Percentiles rank a stretch among this genome's conserved stretches.
These are phyloP conservation scores for Zootermopsis nevadensis DNA, from an alignment of 2,888 invertebrate species.

Conservation along the genomic window DNA sequence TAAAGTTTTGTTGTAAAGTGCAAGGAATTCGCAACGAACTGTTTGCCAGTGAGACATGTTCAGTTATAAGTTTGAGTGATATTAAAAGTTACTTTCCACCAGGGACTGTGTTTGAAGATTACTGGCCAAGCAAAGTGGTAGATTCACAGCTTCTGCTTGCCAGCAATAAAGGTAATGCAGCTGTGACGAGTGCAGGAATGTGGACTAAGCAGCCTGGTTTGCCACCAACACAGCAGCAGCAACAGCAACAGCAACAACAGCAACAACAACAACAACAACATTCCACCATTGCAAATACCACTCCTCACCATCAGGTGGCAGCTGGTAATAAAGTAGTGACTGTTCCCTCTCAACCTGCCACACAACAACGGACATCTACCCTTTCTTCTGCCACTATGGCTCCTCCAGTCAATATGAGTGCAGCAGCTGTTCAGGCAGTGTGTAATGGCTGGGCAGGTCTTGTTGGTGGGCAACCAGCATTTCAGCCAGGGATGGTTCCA, in stretches of 20 bases:
- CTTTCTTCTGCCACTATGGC: conserved; percentile 23
- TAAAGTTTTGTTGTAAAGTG: conserved; percentile 95
- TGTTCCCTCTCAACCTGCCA: conserved; percentile 68
- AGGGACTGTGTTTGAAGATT: conserved; percentile 90
- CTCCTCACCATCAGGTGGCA: conserved; percentile 61
- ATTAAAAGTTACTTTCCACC: conserved; percentile 92
- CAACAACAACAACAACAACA: conserved; percentile 36
- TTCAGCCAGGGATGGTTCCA: conserved; percentile 59
- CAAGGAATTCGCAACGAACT: conserved; percentile 92
- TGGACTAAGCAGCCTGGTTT: conserved; percentile 55
- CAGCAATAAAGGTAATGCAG: conserved; percentile 56
- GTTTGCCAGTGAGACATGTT: conserved; percentile 90
- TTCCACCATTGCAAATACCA: conserved; percentile 26
- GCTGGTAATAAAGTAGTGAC: conserved; percentile 83
- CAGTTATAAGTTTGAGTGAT: conserved; percentile 89
- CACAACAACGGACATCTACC: conserved; percentile 55
- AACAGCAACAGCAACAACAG: conserved; percentile 46
- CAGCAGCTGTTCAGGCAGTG: conserved; percentile 60
- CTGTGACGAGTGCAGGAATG: conserved; percentile 53
- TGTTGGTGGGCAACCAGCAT: conserved; percentile 63
- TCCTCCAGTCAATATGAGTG: conserved; percentile 31
- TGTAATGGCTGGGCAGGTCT: conserved; percentile 65
- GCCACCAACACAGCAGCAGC: conserved; percentile 49
- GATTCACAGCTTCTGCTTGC: conserved; percentile 82
- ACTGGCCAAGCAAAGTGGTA: conserved; percentile 91